Conservation (phyloP, 2,797 vertebrate genomes). For the Chloroceryle inda region DNA sequence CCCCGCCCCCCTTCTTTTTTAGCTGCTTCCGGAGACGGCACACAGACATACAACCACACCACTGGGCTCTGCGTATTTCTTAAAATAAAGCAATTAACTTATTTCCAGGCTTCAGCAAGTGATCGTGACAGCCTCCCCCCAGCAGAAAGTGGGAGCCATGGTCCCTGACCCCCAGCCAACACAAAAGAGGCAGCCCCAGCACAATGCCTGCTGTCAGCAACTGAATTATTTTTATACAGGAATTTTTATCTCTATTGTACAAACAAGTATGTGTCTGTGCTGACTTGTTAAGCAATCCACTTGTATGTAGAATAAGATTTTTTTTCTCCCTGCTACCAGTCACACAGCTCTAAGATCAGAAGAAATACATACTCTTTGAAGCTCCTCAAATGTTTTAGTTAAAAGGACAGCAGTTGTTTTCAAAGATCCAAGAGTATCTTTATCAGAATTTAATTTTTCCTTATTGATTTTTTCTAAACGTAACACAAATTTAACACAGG, state of each 20-base stretch:
- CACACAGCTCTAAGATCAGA: conserved; percentile 86
- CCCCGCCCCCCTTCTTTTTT: background rate
- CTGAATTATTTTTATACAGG: conserved; percentile 88
- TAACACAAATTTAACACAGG: conserved; percentile 79
- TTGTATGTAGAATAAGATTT: conserved; percentile 86
- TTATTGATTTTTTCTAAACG: conserved; percentile 83
- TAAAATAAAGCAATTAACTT: conserved; percentile 87
- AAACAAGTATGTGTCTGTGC: conserved; percentile 87
- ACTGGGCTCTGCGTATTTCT: conserved; percentile 39
- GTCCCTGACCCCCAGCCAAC: conserved; percentile 76
- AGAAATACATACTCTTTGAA: conserved; percentile 87
- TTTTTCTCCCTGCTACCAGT: conserved; percentile 82
- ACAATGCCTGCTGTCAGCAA: conserved; percentile 84
- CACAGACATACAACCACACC: background rate
- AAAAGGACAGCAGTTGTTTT: conserved; percentile 87
- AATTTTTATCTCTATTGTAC: conserved; percentile 88
- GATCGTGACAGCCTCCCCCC: conserved; percentile 78
- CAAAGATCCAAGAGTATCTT: conserved; percentile 85
- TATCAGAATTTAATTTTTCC: conserved; percentile 86
- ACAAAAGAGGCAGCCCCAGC: conserved; percentile 81
- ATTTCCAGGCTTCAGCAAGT: conserved; percentile 81
- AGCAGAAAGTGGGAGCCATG: conserved; percentile 80
- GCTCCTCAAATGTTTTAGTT: conserved; percentile 87
- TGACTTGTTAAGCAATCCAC: conserved; percentile 88
- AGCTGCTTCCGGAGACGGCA: background rate